Base-by-base conservation (phyloP, 2,113 vertebrate species). In the Indri indri region DNA sequence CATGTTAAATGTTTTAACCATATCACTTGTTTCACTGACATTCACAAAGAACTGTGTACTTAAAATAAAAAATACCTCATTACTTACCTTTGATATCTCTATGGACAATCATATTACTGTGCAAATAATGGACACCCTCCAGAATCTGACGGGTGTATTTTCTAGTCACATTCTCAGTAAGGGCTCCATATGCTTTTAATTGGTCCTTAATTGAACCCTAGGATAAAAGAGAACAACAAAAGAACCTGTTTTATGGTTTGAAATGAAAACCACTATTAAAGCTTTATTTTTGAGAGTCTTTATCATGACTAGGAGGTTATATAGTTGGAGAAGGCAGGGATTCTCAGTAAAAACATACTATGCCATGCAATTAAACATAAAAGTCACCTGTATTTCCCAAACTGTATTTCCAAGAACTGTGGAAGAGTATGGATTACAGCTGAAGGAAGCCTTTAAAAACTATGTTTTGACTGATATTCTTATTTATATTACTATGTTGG, bases 101-200 rank as follows among this genome's bases (percentile, higher is more conserved):
- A 98, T 99, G 99, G 94, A 99, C 99, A 96, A 99, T 99, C 99
- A 99, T 99, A 98, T 99, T 99, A 98, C 99, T 99, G 98, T 99
- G 99, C 97, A 99, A 99, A 98, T 99, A 99, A 91, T 99, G 99
- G 66, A 99, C 99, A 0, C 99, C 99, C 98, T 99, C 99, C 97
- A 99, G 98, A 98, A 99, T 99, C 98, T 99, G 99, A 52, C 99
- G 98, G 0, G 99, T 99, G 47, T 99, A 99, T 97, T 99, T 99
- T 32, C 99, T 99, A 5, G 99, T 99, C 98, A 99, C 99, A 9
- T 99, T 99, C 98, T 99, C 99, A 84, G 99, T 99, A 95, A 99
- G 99, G 17, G 99, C 99, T 57, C 99, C 99, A 3, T 99, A 99
- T 0, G 99, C 99, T 98, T 99, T 99, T 94, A 99, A 80, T 95